A percentile compares a stretch with the other conserved stretches of the same genome.
Conservation (phyloP, 2,888 invertebrate species). For the Protophormia terraenovae region DNA sequence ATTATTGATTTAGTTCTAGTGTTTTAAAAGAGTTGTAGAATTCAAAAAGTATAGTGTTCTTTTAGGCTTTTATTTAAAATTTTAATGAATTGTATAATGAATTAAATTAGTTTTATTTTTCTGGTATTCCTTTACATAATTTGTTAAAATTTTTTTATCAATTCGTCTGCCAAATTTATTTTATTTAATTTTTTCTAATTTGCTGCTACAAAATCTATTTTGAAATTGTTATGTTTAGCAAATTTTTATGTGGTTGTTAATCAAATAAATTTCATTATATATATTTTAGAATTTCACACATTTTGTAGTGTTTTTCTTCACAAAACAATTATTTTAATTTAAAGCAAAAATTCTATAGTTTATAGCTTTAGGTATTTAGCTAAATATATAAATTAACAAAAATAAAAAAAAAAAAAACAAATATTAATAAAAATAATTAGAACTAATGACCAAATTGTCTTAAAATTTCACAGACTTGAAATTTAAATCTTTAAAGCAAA, state of each 20-base stretch:
- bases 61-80: too few species aligned
- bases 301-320: slow-evolving; percentile 40
- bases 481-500: too few species aligned
- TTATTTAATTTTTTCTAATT: slow-evolving; percentile 44
- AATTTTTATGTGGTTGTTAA: slow-evolving; percentile 62
- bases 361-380: slow-evolving; percentile 27
- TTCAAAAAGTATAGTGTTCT: too few species aligned
- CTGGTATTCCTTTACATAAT: not conserved
- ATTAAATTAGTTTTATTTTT: too few species aligned
- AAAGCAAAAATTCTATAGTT: slow-evolving; percentile 37
- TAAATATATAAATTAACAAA: slow-evolving; percentile 26
- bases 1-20: too few species aligned
- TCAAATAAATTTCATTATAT: slow-evolving; percentile 69
- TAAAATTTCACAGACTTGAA: too few species aligned
- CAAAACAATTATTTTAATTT: slow-evolving; percentile 43
- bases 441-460: not conserved
- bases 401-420: slow-evolving; percentile 17
- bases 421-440: not conserved
- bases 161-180: slow-evolving; percentile 26
- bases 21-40: too few species aligned
- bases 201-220: slow-evolving; percentile 55
- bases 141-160: not conserved
- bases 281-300: slow-evolving; percentile 67
- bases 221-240: slow-evolving; percentile 24
- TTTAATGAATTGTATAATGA: too few species aligned